Evolutionary conservation across 1,140 invertebrate species (phyloP).

Genomic region (Aphis gossypii): DNA sequence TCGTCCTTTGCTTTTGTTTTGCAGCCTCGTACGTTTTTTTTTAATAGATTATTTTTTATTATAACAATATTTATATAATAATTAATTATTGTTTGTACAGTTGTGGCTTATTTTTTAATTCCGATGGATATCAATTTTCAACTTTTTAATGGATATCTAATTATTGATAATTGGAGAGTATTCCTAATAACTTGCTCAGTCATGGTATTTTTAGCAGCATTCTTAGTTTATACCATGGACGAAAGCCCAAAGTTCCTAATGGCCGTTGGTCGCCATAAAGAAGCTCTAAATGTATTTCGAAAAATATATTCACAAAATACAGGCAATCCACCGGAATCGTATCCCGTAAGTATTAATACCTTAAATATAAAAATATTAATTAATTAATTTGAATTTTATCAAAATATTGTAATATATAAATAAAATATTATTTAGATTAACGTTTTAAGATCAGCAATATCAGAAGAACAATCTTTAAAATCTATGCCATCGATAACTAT

Average conservation of each 20-base stretch:
- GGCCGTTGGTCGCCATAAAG: slow-evolving; percentile 76
- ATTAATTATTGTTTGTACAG: background rate
- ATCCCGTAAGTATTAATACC: slow-evolving; percentile 65
- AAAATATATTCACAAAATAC: slow-evolving; percentile 83
- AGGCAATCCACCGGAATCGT: slow-evolving; percentile 74
- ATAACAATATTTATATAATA: background rate
- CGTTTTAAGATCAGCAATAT: background rate
- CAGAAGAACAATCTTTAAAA: slow-evolving; percentile 17
- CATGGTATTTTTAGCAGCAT: slow-evolving; percentile 84
- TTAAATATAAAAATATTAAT: background rate
- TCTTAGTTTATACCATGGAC: slow-evolving; percentile 82
- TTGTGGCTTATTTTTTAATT: slow-evolving; percentile 37
- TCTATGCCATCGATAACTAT: background rate
- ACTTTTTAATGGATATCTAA: slow-evolving; percentile 66
- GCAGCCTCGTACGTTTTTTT: slow-evolving; percentile 62
- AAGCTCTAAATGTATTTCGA: slow-evolving; percentile 80
- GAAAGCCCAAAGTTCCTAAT: slow-evolving; percentile 91
- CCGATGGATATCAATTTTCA: slow-evolving; percentile 2
- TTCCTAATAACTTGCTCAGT: slow-evolving; percentile 86
- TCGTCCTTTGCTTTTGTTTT: slow-evolving; percentile 63
- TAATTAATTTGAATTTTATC: background rate
- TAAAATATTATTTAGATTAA: slow-evolving; percentile 8
- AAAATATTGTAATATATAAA: background rate
- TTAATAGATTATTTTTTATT: background rate
- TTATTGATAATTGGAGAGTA: slow-evolving; percentile 90